These are phyloP conservation scores for Platalea minor DNA, from an alignment of 2,797 vertebrate species.

Conservation along the genomic window DNA sequence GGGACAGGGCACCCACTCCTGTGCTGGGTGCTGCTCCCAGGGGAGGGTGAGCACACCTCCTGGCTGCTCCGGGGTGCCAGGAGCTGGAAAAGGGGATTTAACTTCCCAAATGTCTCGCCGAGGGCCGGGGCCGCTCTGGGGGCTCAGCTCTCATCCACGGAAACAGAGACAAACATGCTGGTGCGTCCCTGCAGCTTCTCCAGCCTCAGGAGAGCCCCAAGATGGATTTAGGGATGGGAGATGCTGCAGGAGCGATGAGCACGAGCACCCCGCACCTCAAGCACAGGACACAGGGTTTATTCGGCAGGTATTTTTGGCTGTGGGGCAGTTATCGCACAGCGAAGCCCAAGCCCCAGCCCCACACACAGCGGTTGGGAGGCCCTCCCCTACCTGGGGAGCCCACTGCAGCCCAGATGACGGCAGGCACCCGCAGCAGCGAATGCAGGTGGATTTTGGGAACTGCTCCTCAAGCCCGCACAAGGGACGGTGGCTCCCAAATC, in stretches of 20 bases:
- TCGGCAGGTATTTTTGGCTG: rapidly evolving
- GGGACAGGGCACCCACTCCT: not conserved
- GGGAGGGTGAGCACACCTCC: not conserved
- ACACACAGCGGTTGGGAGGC: rapidly evolving
- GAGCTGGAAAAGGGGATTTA: not conserved
- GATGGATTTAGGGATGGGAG: not conserved
- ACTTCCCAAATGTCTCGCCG: rapidly evolving
- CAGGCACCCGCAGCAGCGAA: not conserved
- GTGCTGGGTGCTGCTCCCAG: not conserved
- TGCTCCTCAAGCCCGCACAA: rapidly evolving
- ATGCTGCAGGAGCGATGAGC: not conserved
- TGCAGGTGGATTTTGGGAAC: not conserved
- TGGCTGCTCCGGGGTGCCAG: not conserved
- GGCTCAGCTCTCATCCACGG: not conserved
- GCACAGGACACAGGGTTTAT: not conserved
- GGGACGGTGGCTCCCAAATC: not conserved
- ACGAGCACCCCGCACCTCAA: not conserved
- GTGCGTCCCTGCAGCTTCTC: not conserved
- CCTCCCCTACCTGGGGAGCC: not conserved
- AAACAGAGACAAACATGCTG: rapidly evolving
- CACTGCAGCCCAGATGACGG: rapidly evolving
- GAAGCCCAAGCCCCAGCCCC: not conserved
- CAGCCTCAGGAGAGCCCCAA: not conserved
- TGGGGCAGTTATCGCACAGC: too few relatives aligned
- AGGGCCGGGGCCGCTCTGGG: not conserved